Base-by-base conservation (phyloP, 2,113 vertebrate species). In the Ageneiosus marmoratus region DNA sequence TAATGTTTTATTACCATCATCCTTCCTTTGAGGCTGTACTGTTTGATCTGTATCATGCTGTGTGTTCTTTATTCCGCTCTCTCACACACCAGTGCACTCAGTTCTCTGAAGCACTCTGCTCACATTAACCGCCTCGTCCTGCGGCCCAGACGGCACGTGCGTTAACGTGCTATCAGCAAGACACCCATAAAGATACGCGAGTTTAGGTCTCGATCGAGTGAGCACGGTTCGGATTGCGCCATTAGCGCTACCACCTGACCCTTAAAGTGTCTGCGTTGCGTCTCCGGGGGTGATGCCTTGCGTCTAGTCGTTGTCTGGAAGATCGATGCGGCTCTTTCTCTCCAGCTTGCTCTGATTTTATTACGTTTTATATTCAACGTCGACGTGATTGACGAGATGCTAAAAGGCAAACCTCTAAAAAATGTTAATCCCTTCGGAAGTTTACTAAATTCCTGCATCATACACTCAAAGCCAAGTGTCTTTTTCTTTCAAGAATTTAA, bases 41-140 rank as follows among this genome's bases (percentile, higher is more conserved):
- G 50, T 74, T 32, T 10, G 13, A 51, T 32, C n/a, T n/a, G n/a
- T n/a, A n/a, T n/a, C n/a, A n/a, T n/a, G n/a, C 8, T 72, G 46
- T 73, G 44, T 34, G 46, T 20, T 46, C 46, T 37, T 46, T 74
- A 44, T 46, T 81, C 79, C 15, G 41, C 73, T 67, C 44, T 32
- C 69, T 70, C 79, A 78, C n/a, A n/a, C 41, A 70, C 51, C 27
- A 58, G 44, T 22, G 83, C 58, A 86, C 86, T 84, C 85, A 88
- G 44, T 16, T 29, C 79, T 73, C 55, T 34, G n/a, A 32, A 86
- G 82, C 87, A 86, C 87, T 88, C 80, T 77, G 86, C 84, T 87
- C 84, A 83, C 84, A 87, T 87, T 83, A 87, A 60, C 90, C 89
- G 88, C 65, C 51, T 77, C 5, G 20, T 44, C 79, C 24, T 9